Percentiles rank a stretch among this genome's conserved stretches.
Evolutionary conservation across 1,140 invertebrate species (phyloP).

Genomic region (Drosophila sechellia): DNA sequence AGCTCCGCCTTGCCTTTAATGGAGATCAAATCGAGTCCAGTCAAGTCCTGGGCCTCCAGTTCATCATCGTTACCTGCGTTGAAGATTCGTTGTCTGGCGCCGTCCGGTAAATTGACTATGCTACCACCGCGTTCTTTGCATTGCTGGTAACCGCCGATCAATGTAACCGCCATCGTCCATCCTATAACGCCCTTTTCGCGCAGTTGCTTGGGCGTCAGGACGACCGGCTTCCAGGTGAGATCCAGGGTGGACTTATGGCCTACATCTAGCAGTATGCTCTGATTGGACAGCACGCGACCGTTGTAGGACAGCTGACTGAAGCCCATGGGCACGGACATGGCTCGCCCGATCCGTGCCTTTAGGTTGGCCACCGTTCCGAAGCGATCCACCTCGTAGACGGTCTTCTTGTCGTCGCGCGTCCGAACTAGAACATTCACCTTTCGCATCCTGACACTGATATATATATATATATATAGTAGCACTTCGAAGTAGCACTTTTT

Average conservation of each 20-base stretch:
- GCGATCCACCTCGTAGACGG: constrained; percentile 58
- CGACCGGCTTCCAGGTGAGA: constrained; percentile 62
- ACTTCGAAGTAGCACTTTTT: no score
- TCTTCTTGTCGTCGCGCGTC: constrained; percentile 60
- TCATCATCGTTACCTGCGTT: no score
- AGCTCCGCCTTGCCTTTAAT: no score
- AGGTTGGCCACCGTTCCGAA: constrained; percentile 51
- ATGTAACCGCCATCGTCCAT: no score
- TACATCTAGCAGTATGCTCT: constrained; percentile 48
- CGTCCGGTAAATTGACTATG: no score
- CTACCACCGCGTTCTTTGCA: no score
- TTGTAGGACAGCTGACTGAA: constrained; percentile 66
- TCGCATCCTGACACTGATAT: constrained; percentile 18
- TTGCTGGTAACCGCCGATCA: no score
- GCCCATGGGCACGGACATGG: constrained; percentile 61
- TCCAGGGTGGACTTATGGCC: constrained; percentile 67
- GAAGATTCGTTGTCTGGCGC: no score
- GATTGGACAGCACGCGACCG: constrained; percentile 46
- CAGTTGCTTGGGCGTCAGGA: constrained; percentile 39
- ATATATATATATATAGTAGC: not conserved
- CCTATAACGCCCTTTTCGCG: no score
- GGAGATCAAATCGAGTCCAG: no score
- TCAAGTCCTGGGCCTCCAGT: no score
- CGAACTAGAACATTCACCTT: constrained; percentile 55
- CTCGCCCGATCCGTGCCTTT: constrained; percentile 56